Evolutionary conservation across 2,113 vertebrate species (phyloP), one percentile per base, ranked within the genome.

Genomic region (Okapia johnstoni): DNA sequence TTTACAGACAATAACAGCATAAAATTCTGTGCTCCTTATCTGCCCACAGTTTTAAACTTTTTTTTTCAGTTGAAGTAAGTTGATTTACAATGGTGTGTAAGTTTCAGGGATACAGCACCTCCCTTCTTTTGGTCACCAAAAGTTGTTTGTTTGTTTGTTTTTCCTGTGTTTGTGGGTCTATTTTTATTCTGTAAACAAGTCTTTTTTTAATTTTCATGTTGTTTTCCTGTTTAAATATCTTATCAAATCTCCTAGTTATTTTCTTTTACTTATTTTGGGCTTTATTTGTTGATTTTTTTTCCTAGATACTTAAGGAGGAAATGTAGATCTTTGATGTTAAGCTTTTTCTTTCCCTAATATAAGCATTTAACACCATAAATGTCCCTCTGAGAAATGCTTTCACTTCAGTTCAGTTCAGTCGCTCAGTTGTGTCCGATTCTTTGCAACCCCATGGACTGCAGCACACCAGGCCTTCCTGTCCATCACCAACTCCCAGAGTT

Each of bases 361-460:
- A 48, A 61, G 3, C 36, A 54, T 25, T 70, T 81, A 80, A n/a
- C 28, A 6, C 9, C 55, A 15, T 33, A 55, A 13, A 21, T 86
- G n/a, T 61, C 10, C 30, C 30, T 36, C 17, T 66, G 79, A 79
- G 26, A 40, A 94, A 83, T 76, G 3, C n/a, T 58, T 81, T 66
- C 33, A 36, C 19, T 70, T 36, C n/a, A n/a, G 30, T 30, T 61
- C 28, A 36, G 63, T 70, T 70, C n/a, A 36, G 63, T 70, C 1
- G 0, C n/a, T 40, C 19, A 23, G n/a, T 70, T 19, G 0, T 70
- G n/a, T 70, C 66, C 21, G 10, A 70, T 19, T 70, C 66, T 70
- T 36, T 40, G 19, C 9, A 11, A 40, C n/a, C 66, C 66, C 66
- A 12, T 40, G 9, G 9, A 36, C 66, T 36, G 66, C 10, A 6